A percentile compares a stretch with the other conserved stretches of the same genome.
Conservation (phyloP, 2,888 invertebrate species). For the Blastobasis lacticolella region DNA sequence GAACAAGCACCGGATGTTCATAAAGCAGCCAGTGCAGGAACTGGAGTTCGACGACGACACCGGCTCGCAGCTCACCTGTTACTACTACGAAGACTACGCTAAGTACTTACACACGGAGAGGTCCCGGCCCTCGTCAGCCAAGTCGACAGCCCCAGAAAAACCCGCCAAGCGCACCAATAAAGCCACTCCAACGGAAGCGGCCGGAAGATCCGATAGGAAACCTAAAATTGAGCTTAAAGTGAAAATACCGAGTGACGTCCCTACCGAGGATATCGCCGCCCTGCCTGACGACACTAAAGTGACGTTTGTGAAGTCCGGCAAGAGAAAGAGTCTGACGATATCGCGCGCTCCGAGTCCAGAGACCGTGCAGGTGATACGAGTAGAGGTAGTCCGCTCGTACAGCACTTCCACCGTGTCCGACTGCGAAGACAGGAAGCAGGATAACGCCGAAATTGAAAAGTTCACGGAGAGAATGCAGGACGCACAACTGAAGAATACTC, state of each 20-base stretch:
- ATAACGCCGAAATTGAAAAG: conserved; percentile 10
- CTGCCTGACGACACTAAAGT: conserved; percentile 37
- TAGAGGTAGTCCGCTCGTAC: conserved; percentile 61
- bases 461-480: conserved; percentile 21
- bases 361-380: conserved; percentile 64
- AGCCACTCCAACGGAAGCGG: no score
- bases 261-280: conserved; percentile 6
- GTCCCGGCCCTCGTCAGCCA: conserved; percentile 48
- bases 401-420: conserved; percentile 34
- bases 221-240: conserved; percentile 23
- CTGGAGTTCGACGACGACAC: conserved; percentile 29
- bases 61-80: conserved; percentile 45
- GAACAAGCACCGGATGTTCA: conserved; percentile 57
- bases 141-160: conserved; percentile 25
- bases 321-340: conserved; percentile 60
- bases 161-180: no score
- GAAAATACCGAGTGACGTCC: conserved; percentile 8
- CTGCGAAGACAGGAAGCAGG: conserved; percentile 32
- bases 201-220: background rate
- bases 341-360: conserved; percentile 62
- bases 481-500: conserved; percentile 29
- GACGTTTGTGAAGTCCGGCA: conserved; percentile 43
- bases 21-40: conserved; percentile 37
- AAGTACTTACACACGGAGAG: conserved; percentile 49
- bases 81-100: conserved; percentile 55